Evolutionary conservation across 2,113 vertebrate species (phyloP), one percentile per base, ranked within the genome.

Genomic region (Passer montanus): DNA sequence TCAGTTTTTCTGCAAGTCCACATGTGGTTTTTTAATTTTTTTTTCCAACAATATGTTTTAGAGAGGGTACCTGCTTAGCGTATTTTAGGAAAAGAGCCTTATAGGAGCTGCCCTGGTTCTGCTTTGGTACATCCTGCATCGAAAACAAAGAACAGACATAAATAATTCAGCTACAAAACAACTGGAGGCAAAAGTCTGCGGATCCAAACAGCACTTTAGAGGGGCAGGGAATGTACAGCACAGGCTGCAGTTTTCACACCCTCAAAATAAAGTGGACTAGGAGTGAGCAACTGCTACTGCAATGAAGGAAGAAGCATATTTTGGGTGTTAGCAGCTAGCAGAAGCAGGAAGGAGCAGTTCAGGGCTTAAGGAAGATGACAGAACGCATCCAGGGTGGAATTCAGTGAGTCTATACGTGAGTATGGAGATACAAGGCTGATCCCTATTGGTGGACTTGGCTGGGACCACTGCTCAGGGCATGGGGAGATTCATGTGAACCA

Each of bases 31-130:
- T 59, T 52, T 30, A 28, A 11, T 11, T 80, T 24, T 70, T 73
- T 83, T 26, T 56, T 64, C 33, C 43, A 81, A 56, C 28, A 73
- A 64, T 47, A 46, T 31, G 23, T n/a, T 92, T 46, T 58, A 87
- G 47, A 62, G 39, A 86, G n/a, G 13, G 9, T 98, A 98, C 98
- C 98, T 98, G 96, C 14, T 95, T 87, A 56, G 95, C 60, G 0
- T 98, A 95, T 94, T 58, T 97, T 62, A 93, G 76, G 96, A 98
- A 98, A 90, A 97, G 14, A 33, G 52, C 84, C 76, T 96, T 82
- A 44, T 88, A 97, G 58, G 70, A 95, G 35, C 22, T 66, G 47
- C 84, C 90, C 94, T 94, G 86, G 80, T 64, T 96, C 94, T 77
- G 73, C 66, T 75, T 91, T 41, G 84, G 72, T 56, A 75, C 63